These are phyloP conservation scores for Dolichotis patagonum DNA, from an alignment of 2,113 vertebrate species.

Conservation along the genomic window DNA sequence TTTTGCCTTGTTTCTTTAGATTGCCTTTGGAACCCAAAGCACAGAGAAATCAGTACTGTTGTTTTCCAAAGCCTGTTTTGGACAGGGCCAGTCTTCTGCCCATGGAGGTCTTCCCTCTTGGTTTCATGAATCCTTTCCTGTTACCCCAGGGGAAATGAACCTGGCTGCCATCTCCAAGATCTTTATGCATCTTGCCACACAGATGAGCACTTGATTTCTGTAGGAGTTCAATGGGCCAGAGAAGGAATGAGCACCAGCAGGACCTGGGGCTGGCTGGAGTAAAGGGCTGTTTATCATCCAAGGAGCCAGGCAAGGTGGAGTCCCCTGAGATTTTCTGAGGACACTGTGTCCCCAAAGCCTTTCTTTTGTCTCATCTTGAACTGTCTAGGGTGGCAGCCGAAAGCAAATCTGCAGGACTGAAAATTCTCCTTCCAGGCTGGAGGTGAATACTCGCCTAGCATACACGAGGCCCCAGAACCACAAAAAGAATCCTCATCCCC, in stretches of 20 bases:
- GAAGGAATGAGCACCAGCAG: background rate
- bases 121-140: background rate
- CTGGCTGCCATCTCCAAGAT: background rate
- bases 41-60: background rate
- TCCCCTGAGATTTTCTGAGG: background rate
- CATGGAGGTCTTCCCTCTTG: background rate
- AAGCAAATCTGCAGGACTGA: background rate
- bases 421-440: background rate
- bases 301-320: background rate
- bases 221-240: background rate
- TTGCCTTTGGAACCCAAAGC: conserved; percentile 17
- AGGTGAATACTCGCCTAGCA: background rate
- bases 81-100: conserved; percentile 2
- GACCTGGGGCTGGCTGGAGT: background rate
- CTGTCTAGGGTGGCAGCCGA: background rate
- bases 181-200: background rate
- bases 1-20: conserved; percentile 59
- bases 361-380: background rate
- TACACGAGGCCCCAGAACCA: background rate
- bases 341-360: background rate
- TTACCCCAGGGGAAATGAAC: background rate
- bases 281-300: background rate
- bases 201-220: background rate
- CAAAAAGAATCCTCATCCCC: background rate
- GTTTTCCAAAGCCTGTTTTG: conserved; percentile 34